These are phyloP conservation scores for Argyrosomus japonicus DNA, from an alignment of 2,113 vertebrate species.

Conservation along the genomic window DNA sequence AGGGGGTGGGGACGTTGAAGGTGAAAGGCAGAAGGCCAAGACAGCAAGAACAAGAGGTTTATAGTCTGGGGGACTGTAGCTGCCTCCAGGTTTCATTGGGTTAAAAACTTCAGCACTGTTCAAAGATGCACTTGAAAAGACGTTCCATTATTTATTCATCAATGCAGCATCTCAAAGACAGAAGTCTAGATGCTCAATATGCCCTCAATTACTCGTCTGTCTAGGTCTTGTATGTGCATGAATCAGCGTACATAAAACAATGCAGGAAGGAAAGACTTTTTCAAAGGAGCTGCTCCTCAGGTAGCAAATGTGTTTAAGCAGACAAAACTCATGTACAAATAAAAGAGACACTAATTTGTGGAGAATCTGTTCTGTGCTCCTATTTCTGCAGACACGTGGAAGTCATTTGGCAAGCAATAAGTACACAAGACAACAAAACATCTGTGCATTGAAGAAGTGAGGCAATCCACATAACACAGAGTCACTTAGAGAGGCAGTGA, in stretches of 20 bases:
- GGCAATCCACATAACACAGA: slow-evolving; percentile 17
- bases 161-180: slow-evolving; percentile 62
- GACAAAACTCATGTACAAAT: neutral
- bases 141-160: slow-evolving; percentile 78
- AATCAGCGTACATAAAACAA: slow-evolving; percentile 51
- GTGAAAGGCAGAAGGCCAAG: slow-evolving; percentile 32
- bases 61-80: slow-evolving; percentile 40
- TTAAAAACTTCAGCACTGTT: slow-evolving; percentile 74
- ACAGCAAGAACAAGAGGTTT: slow-evolving; percentile 51
- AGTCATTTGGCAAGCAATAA: slow-evolving; percentile 40
- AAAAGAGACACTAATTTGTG: slow-evolving; percentile 7
- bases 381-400: neutral
- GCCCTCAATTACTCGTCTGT: slow-evolving; percentile 61
- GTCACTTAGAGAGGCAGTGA: slow-evolving; percentile 7
- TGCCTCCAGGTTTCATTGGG: slow-evolving; percentile 66
- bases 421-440: slow-evolving; percentile 39
- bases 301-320: slow-evolving; percentile 10
- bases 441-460: slow-evolving; percentile 41
- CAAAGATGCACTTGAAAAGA: slow-evolving; percentile 78
- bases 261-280: slow-evolving; percentile 28
- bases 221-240: slow-evolving; percentile 27
- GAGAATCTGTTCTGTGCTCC: slow-evolving; percentile 16
- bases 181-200: slow-evolving; percentile 58
- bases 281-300: neutral
- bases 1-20: slow-evolving; percentile 25